Conservation (phyloP, 1,140 invertebrate species). For the Drosophila pachea region DNA sequence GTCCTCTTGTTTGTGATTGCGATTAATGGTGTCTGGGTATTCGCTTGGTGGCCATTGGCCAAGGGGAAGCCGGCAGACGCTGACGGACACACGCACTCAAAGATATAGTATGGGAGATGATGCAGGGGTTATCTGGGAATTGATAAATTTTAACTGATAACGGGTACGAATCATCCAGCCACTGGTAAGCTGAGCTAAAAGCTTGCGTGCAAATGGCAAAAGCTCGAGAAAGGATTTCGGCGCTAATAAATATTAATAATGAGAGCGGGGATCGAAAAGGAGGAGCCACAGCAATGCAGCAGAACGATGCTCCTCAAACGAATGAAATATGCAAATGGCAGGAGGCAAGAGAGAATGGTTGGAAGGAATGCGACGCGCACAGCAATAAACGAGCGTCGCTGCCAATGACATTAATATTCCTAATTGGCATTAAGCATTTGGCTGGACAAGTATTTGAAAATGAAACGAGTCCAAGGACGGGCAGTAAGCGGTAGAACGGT, state of each 20-base stretch:
- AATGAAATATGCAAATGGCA: not conserved
- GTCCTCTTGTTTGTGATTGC: conserved; percentile 59
- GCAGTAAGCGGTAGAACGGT: conserved; percentile 9
- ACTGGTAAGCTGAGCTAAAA: conserved; percentile 46
- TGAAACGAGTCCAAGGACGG: conserved; percentile 26
- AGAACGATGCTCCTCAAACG: not conserved
- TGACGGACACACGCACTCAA: not conserved
- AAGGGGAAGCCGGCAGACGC: not conserved
- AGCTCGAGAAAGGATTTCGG: conserved; percentile 62
- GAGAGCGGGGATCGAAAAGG: not conserved
- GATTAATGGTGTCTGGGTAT: conserved; percentile 55
- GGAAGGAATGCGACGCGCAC: not conserved
- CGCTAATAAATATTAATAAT: conserved; percentile 74
- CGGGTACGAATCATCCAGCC: not conserved
- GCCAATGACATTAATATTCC: conserved; percentile 72
- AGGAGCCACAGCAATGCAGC: not conserved
- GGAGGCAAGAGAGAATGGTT: not conserved
- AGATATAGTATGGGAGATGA: not conserved
- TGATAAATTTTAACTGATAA: conserved; percentile 8
- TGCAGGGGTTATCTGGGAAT: not conserved
- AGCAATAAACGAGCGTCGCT: conserved; percentile 46
- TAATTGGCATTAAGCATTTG: conserved; percentile 72
- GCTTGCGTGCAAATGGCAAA: conserved; percentile 39
- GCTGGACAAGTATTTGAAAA: conserved; percentile 37
- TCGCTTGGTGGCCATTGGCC: conserved; percentile 21